Conservation (phyloP, 2,888 invertebrate genomes). For the Cataglyphis cursor region DNA sequence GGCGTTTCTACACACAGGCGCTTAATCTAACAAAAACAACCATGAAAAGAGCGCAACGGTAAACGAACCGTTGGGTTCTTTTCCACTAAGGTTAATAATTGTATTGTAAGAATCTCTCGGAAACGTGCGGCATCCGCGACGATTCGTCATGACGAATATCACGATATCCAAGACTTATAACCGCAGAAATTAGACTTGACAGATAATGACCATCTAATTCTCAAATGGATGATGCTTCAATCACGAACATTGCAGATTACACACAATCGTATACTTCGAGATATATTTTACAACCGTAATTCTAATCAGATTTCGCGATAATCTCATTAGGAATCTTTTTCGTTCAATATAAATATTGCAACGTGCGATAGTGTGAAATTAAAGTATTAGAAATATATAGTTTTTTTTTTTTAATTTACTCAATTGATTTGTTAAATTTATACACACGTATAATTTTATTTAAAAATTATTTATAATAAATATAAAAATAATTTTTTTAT, state of each 20-base stretch:
- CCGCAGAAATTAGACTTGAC: slow-evolving; percentile 22
- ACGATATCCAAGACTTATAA: slow-evolving; percentile 24
- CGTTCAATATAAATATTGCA: not conserved
- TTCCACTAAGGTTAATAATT: slow-evolving; percentile 51
- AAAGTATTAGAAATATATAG: not conserved
- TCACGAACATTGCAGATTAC: slow-evolving; percentile 17
- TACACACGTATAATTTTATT: not conserved
- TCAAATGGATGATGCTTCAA: slow-evolving; percentile 20
- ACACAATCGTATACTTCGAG: not conserved
- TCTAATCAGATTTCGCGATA: not conserved
- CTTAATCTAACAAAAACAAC: slow-evolving; percentile 50
- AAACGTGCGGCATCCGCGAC: slow-evolving; percentile 45
- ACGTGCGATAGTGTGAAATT: not conserved
- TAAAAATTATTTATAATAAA: not conserved
- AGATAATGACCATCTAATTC: slow-evolving; percentile 34
- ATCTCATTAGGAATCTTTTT: not conserved
- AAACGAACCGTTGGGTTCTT: slow-evolving; percentile 46
- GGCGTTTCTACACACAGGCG: slow-evolving; percentile 27
- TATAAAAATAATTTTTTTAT: not conserved
- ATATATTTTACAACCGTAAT: slow-evolving; percentile 8
- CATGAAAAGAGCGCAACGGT: slow-evolving; percentile 55
- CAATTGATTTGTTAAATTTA: not conserved
- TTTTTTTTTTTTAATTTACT: not conserved
- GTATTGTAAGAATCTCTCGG: slow-evolving; percentile 49
- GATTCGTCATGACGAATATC: slow-evolving; percentile 6